A percentile compares a stretch with the other conserved stretches of the same genome.
Conservation (phyloP, 2,888 invertebrate genomes). For the Drosophila paucipuncta region DNA sequence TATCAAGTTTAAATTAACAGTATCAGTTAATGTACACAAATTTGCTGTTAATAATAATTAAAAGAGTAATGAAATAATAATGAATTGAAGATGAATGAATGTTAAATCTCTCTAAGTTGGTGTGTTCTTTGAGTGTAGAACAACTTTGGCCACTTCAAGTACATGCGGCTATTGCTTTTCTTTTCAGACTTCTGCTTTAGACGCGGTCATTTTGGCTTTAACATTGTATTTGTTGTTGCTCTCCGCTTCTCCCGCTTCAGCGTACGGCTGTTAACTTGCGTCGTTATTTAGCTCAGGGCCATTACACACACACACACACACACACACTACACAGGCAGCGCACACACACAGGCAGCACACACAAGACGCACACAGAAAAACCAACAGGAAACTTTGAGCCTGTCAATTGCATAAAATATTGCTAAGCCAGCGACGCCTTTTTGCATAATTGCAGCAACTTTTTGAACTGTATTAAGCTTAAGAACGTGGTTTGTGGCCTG, state of each 20-base stretch:
- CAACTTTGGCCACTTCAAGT: constrained; percentile 55
- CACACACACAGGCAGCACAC: constrained; percentile 6
- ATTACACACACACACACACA: constrained; percentile 36
- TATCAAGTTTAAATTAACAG: not conserved
- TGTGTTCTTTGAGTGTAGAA: constrained; percentile 48
- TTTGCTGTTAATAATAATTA: not conserved
- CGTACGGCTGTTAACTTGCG: constrained; percentile 28
- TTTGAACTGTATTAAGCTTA: constrained; percentile 9
- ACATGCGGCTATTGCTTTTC: constrained; percentile 64
- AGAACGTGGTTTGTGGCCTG: not conserved
- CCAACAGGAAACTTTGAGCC: constrained; percentile 22
- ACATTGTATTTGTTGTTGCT: constrained; percentile 64
- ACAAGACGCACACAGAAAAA: constrained; percentile 6
- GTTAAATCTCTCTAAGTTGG: not conserved
- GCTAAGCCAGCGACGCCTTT: constrained; percentile 35
- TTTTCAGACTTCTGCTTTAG: constrained; percentile 38
- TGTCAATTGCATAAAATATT: constrained; percentile 75
- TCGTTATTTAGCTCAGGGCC: constrained; percentile 77
- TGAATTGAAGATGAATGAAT: not conserved
- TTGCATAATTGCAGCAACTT: constrained; percentile 55
- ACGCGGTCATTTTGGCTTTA: constrained; percentile 74
- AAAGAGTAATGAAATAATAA: not conserved
- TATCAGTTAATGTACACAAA: not conserved
- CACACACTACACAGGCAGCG: constrained; percentile 3
- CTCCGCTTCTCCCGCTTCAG: not conserved